phyloP scores from a whole-genome alignment of 2,113 vertebrate genomes.

The Rhabdornis inornatus region DNA sequence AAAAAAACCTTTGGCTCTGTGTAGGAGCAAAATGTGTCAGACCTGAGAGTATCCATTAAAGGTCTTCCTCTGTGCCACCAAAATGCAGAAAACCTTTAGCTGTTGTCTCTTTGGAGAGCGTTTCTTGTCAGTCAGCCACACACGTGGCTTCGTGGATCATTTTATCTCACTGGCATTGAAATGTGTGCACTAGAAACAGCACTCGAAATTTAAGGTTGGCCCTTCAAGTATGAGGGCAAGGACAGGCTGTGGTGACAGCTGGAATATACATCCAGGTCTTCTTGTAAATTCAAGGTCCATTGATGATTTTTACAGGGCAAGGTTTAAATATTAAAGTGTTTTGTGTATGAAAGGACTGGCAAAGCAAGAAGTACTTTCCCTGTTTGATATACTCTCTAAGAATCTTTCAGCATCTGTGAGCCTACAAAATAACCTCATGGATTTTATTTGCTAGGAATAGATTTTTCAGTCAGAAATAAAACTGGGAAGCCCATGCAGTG shows the following conservation, averaged over 20 bases:
- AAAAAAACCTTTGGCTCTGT: background rate
- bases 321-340: background rate
- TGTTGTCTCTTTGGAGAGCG: background rate
- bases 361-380: background rate
- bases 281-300: background rate
- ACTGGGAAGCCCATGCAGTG: background rate
- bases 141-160: fast-evolving
- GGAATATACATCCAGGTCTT: background rate
- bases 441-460: background rate
- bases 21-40: background rate
- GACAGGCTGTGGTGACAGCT: background rate
- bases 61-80: background rate
- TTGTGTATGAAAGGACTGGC: background rate
- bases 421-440: background rate
- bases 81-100: background rate
- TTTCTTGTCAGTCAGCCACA: background rate
- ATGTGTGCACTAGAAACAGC: fast-evolving
- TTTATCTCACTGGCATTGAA: background rate
- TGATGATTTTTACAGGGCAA: background rate
- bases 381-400: background rate
- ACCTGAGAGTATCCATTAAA: background rate
- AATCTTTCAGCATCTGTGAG: background rate
- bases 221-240: background rate
- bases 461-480: background rate
- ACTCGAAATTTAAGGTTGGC: background rate